Conservation (phyloP, 2,888 invertebrate genomes). For the Drosophila pegasa region DNA sequence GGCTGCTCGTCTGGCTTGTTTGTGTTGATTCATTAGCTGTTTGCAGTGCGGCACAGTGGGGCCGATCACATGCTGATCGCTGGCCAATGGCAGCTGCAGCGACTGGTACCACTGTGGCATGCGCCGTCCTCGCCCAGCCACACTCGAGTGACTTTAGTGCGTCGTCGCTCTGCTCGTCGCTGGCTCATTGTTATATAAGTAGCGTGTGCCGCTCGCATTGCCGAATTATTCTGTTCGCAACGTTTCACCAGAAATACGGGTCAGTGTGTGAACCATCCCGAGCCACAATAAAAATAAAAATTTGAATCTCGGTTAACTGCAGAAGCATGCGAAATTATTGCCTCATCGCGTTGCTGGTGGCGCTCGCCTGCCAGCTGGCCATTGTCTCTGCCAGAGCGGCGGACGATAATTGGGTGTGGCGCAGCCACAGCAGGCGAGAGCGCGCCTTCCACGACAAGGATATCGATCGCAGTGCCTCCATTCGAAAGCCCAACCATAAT, state of each 20-base stretch:
- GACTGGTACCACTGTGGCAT: slow-evolving; percentile 20
- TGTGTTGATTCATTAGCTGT: slow-evolving; percentile 66
- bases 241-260: slow-evolving; percentile 66
- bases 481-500: slow-evolving; percentile 51
- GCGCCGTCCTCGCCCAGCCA: slow-evolving; percentile 55
- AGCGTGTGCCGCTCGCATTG: slow-evolving; percentile 68
- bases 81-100: not conserved
- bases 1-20: slow-evolving; percentile 41
- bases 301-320: slow-evolving; percentile 12
- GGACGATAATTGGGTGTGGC: slow-evolving; percentile 82
- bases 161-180: slow-evolving; percentile 14
- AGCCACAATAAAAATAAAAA: slow-evolving; percentile 19
- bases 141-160: slow-evolving; percentile 74
- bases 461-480: slow-evolving; percentile 44
- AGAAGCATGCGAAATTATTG: slow-evolving; percentile 58
- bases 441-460: slow-evolving; percentile 63
- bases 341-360: slow-evolving; percentile 50
- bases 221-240: slow-evolving; percentile 74
- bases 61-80: not conserved
- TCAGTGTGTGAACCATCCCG: slow-evolving; percentile 65
- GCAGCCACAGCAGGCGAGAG: slow-evolving; percentile 60
- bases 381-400: slow-evolving; percentile 42
- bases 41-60: slow-evolving; percentile 41
- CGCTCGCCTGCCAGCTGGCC: slow-evolving; percentile 40
- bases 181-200: slow-evolving; percentile 73